Evolutionary conservation across 2,797 vertebrate genomes (phyloP), one percentile per base, ranked within the genome.

Genomic region (Sus cebifrons): DNA sequence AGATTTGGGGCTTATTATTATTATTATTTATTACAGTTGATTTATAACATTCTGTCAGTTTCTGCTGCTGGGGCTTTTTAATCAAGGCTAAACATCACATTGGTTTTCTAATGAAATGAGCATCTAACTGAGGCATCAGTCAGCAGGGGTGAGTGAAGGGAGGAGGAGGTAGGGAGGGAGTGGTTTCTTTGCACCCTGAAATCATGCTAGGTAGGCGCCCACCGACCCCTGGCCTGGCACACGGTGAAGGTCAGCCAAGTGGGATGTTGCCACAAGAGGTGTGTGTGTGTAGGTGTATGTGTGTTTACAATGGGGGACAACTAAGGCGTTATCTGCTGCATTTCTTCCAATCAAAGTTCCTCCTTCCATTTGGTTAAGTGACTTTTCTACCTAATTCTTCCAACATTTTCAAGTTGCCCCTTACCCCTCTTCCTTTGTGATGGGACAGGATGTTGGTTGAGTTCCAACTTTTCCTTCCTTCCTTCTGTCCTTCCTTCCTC

Each of bases 131-230:
- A 54, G 16, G 2, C 40, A 44, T 9, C 6, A 11, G 21, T 77
- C 82, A 64, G 77, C 44, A 62, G 17, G 27, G 27, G 12, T 11
- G 58, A 62, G n/a, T n/a, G 20, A 56, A 74, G 27, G 0, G 5
- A 1, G 5, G 7, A n/a, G 60, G 32, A 44, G 3, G 36, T 49
- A 4, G 0, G 6, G 21, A 21, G 9, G 7, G 16, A 60, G 32
- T n/a, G 15, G 32, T n/a, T 89, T 93, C 23, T 60, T 36, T 9
- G 3, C 10, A 54, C 9, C 54, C 12, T 17, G 16, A 68, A 67
- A 71, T 40, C 17, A 18, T 9, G 5, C 21, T 20, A 32, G 1
- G 21, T 15, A n/a, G 18, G 36, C 0, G 1, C 11, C n/a, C 27
- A 32, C 65, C 32, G 65, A 58, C 3, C 77, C 20, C 52, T 13